Evolutionary conservation across 2,797 vertebrate genomes (phyloP).

Genomic region (Babyrousa celebensis): DNA sequence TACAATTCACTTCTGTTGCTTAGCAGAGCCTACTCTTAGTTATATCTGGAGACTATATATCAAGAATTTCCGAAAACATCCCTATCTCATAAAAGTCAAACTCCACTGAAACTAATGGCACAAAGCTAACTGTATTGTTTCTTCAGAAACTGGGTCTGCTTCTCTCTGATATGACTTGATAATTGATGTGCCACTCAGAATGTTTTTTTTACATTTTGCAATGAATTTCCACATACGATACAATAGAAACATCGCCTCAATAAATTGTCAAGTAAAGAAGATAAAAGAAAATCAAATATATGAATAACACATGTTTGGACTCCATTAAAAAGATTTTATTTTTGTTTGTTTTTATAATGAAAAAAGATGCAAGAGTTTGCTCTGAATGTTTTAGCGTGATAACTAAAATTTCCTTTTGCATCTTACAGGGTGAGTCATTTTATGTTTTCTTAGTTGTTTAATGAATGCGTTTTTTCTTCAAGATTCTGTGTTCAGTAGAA

Average conservation of each 20-base stretch:
- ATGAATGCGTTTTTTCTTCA: not conserved
- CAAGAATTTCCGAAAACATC: constrained; percentile 19
- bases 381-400: constrained; percentile 36
- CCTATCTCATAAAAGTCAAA: not conserved
- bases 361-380: constrained; percentile 26
- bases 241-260: constrained; percentile 10
- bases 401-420: not conserved
- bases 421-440: not conserved
- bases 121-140: not conserved
- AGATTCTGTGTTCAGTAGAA: constrained; percentile 21
- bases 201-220: constrained; percentile 1
- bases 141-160: not conserved
- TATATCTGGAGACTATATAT: constrained; percentile 41
- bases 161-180: constrained; percentile 17
- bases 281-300: not conserved
- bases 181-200: not conserved
- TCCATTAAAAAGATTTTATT: constrained; percentile 11
- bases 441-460: constrained; percentile 3
- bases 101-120: not conserved
- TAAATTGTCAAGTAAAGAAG: not conserved
- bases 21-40: not conserved
- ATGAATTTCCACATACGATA: not conserved
- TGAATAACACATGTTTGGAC: not conserved
- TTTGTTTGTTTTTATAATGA: constrained; percentile 12
- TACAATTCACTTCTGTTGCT: constrained; percentile 32